Conservation (phyloP, 2,113 vertebrate species). For the Callopanchax toddi region DNA sequence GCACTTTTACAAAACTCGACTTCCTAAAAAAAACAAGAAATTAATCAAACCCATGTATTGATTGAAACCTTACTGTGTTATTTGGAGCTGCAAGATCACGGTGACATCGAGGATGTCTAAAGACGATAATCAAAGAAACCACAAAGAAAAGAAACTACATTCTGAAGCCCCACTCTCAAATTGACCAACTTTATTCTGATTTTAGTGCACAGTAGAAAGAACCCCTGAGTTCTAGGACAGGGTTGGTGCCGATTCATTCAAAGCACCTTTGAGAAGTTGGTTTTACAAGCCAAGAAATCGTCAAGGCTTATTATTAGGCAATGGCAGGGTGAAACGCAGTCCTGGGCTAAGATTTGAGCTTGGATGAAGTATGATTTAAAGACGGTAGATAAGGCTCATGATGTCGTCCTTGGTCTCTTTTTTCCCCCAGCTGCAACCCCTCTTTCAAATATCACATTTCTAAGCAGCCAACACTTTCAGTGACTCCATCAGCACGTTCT, state of each 20-base stretch:
- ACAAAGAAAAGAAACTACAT: conserved; percentile 51
- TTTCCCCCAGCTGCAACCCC: conserved; percentile 32
- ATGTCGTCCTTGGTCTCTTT: conserved; percentile 68
- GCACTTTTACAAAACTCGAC: conserved; percentile 63
- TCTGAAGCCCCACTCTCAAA: conserved; percentile 63
- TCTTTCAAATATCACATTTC: conserved; percentile 21
- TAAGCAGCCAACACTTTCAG: conserved; percentile 39
- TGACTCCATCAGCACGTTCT: conserved; percentile 32
- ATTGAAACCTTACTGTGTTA: not conserved
- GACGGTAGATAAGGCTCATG: conserved; percentile 76
- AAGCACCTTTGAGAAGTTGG: conserved; percentile 20
- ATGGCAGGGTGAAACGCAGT: conserved; percentile 32
- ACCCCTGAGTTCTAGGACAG: conserved; percentile 89
- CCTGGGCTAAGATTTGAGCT: conserved; percentile 48
- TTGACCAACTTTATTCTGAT: conserved; percentile 47
- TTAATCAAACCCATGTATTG: conserved; percentile 16
- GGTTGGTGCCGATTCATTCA: conserved; percentile 44
- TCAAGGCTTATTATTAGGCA: conserved; percentile 54
- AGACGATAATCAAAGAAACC: conserved; percentile 33
- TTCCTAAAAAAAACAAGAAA: conserved; percentile 43
- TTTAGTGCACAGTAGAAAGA: conserved; percentile 82
- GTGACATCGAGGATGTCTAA: conserved; percentile 1
- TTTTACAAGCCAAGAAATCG: conserved; percentile 28
- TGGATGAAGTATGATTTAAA: no score
- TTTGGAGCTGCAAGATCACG: no score